A percentile compares a stretch with the other conserved stretches of the same genome.
Conservation (phyloP, 2,888 invertebrate species). For the Petrophora chlorosata region DNA sequence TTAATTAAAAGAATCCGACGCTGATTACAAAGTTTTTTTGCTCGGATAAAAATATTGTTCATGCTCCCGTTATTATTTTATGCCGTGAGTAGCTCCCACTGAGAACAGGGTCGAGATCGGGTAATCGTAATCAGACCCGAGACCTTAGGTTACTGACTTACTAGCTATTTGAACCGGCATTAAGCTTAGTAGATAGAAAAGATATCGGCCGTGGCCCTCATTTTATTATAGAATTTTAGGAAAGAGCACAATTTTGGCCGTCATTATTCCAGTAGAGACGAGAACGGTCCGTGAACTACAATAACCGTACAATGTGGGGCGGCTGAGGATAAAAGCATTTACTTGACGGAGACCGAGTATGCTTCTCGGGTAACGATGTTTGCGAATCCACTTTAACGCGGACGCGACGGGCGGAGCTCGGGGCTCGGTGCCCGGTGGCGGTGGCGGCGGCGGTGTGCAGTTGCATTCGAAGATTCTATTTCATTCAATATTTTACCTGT, state of each 20-base stretch:
- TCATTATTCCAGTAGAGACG: conserved; percentile 19
- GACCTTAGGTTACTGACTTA: conserved; percentile 29
- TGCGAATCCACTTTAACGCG: conserved; percentile 45
- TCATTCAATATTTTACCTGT: conserved; percentile 41
- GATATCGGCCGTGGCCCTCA: conserved; percentile 5
- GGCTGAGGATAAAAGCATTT: conserved; percentile 40
- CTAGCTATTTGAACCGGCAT: conserved; percentile 30
- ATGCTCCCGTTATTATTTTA: conserved; percentile 30
- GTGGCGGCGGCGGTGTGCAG: conserved; percentile 35
- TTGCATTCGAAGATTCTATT: conserved; percentile 38
- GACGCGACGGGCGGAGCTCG: too few species aligned
- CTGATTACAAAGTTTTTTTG: conserved; percentile 35
- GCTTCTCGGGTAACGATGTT: conserved; percentile 53
- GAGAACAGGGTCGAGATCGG: conserved; percentile 20
- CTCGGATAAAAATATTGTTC: conserved; percentile 25
- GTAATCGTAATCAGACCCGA: conserved; percentile 30
- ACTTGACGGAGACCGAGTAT: conserved; percentile 46
- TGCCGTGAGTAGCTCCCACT: conserved; percentile 18
- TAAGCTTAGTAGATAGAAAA: conserved; percentile 23
- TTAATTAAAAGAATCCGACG: conserved; percentile 33
- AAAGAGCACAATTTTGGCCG: conserved; percentile 15
- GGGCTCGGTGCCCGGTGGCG: conserved; percentile 9
- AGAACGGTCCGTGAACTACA: conserved; percentile 32
- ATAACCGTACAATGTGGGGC: conserved; percentile 37
- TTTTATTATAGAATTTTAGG: conserved; percentile 20